Evolutionary conservation across 1,140 invertebrate species (phyloP).

Genomic region (Pararge aegeria): DNA sequence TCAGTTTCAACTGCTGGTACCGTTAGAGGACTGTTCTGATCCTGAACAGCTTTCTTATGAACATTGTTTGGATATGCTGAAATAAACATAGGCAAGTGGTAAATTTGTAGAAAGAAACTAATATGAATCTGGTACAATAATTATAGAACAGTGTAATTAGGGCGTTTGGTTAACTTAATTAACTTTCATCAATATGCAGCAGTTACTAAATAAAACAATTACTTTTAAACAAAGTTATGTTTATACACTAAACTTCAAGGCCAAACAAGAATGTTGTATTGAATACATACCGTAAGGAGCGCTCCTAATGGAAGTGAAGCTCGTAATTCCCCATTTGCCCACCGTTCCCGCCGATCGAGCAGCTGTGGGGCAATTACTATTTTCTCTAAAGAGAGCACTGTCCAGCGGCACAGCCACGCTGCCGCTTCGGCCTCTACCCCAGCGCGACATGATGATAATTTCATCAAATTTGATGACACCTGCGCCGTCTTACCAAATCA

Average conservation of each 20-base stretch:
- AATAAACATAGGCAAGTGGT: constrained; percentile 30
- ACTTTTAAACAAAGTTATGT: constrained; percentile 13
- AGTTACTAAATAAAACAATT: background rate
- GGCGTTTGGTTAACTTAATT: background rate
- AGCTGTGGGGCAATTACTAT: constrained; percentile 92
- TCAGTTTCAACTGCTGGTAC: constrained; percentile 80
- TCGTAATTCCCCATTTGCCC: constrained; percentile 96
- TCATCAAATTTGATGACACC: constrained; percentile 74
- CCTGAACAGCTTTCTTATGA: constrained; percentile 80
- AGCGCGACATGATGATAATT: constrained; percentile 81
- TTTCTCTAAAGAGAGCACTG: constrained; percentile 88
- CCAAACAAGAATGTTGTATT: constrained; percentile 32
- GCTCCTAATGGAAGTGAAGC: constrained; percentile 93
- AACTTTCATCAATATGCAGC: background rate
- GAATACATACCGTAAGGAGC: constrained; percentile 83
- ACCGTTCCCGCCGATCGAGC: constrained; percentile 93
- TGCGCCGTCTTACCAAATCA: constrained; percentile 59
- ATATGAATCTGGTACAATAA: background rate
- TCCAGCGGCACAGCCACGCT: constrained; percentile 82
- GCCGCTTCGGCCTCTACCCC: constrained; percentile 81
- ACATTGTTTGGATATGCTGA: constrained; percentile 69
- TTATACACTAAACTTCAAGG: constrained; percentile 37
- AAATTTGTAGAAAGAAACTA: background rate
- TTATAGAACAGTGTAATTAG: no score
- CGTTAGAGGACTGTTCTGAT: constrained; percentile 80